Evolutionary conservation across 2,797 vertebrate genomes (phyloP).

Genomic region (Fratercula arctica): DNA sequence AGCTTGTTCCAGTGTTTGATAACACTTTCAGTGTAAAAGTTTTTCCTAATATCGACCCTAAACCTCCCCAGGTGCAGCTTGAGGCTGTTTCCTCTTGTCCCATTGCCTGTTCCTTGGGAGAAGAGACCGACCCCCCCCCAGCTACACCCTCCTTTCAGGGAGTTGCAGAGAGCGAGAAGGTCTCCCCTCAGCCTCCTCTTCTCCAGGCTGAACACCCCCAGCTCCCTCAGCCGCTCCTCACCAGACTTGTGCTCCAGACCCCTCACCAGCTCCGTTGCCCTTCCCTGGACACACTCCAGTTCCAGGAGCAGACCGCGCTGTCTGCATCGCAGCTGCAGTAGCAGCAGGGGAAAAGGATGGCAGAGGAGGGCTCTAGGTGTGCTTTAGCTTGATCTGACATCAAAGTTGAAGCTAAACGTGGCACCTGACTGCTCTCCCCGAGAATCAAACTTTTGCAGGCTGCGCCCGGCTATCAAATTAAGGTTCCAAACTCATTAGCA

Average conservation of each 20-base stretch:
- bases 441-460: neutral
- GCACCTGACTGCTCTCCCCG: neutral
- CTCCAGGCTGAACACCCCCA: neutral
- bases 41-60: neutral
- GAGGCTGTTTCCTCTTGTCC: neutral
- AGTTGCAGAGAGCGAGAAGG: neutral
- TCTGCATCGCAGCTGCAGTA: accelerated
- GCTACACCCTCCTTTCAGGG: neutral
- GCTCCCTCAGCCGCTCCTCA: neutral
- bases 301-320: neutral
- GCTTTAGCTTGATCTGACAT: neutral
- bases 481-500: neutral
- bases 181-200: neutral
- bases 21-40: neutral
- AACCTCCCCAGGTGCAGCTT: neutral
- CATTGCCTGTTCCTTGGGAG: neutral
- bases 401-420: accelerated
- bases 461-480: neutral
- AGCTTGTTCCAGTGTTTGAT: neutral
- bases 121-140: neutral
- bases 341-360: neutral
- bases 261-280: neutral
- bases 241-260: neutral
- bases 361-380: neutral
- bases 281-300: neutral